phyloP scores from a whole-genome alignment of 2,797 vertebrate genomes.

The Discoglossus pictus region DNA sequence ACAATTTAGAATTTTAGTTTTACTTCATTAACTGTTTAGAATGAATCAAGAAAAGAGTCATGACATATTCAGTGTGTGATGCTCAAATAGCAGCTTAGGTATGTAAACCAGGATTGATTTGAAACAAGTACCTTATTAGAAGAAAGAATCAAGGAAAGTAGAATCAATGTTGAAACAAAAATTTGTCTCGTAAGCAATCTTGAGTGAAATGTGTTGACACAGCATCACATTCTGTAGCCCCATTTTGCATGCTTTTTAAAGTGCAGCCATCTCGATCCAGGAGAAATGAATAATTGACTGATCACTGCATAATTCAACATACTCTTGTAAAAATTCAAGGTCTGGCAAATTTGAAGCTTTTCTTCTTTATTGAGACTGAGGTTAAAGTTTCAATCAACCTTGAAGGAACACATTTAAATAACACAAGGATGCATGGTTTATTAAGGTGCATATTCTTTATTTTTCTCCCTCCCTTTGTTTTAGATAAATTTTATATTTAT shows the following conservation, averaged over 20 bases:
- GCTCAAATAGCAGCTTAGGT: conserved; percentile 70
- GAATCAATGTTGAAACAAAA: conserved; percentile 95
- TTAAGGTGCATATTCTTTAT: conserved; percentile 76
- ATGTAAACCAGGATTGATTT: conserved; percentile 77
- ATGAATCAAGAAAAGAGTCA: conserved; percentile 61
- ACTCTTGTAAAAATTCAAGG: conserved; percentile 99
- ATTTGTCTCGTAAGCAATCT: conserved; percentile 96
- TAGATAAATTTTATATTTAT: conserved; percentile 65
- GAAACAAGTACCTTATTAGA: conserved; percentile 84
- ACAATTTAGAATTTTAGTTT: too few relatives aligned
- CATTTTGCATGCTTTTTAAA: conserved; percentile 98
- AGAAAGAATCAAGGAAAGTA: conserved; percentile 79
- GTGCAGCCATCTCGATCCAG: conserved; percentile 88
- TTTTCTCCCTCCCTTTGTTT: conserved; percentile 73
- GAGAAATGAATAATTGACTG: conserved; percentile 99
- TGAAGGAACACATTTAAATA: conserved; percentile 93
- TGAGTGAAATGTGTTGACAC: conserved; percentile 99
- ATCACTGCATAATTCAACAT: conserved; percentile 99
- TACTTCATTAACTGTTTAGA: conserved; percentile 51
- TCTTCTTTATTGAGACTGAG: conserved; percentile 93
- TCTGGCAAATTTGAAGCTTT: conserved; percentile 96
- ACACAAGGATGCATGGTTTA: conserved; percentile 90
- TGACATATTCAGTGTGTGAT: conserved; percentile 63
- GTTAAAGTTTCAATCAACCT: conserved; percentile 99
- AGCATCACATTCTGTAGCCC: conserved; percentile 87